Percentiles rank a stretch among this genome's conserved stretches.
These are phyloP conservation scores for Sinella curviseta DNA, from an alignment of 1,140 invertebrate genomes.

Conservation along the genomic window DNA sequence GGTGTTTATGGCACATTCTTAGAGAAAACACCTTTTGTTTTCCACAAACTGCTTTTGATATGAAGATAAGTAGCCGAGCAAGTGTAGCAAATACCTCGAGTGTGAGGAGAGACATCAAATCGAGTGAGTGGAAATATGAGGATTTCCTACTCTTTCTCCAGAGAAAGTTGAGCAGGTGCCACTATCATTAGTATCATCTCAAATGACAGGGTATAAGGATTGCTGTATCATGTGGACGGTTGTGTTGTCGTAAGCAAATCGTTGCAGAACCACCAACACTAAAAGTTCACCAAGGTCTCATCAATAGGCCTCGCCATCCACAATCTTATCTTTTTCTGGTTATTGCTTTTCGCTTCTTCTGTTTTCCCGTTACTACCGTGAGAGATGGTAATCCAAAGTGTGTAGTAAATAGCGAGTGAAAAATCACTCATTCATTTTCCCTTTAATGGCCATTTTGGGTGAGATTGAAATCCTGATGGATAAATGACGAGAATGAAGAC, in stretches of 20 bases:
- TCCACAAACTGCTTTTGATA: slow-evolving; percentile 13
- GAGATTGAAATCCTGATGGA: slow-evolving; percentile 4
- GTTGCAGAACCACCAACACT: neutral
- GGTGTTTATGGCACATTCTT: neutral
- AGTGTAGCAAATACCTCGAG: neutral
- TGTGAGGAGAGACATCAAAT: neutral
- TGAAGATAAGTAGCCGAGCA: neutral
- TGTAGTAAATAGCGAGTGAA: neutral
- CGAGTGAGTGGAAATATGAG: neutral
- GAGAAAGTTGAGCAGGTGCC: slow-evolving; percentile 23
- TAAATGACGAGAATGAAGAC: slow-evolving; percentile 1
- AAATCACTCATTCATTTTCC: slow-evolving; percentile 13
- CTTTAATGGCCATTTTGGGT: slow-evolving; percentile 14
- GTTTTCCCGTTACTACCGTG: neutral
- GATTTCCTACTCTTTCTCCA: neutral
- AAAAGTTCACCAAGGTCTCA: neutral
- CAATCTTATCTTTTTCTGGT: neutral
- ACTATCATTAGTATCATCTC: neutral
- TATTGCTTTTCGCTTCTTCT: neutral
- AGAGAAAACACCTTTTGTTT: neutral
- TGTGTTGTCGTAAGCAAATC: neutral
- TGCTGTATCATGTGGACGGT: neutral
- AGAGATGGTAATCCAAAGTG: neutral
- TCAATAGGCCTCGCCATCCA: neutral
- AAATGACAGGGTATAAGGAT: neutral